Percentiles rank a stretch among this genome's conserved stretches.
phyloP scores from a whole-genome alignment of 2,888 invertebrate genomes.

The Acrobasis suavella region DNA sequence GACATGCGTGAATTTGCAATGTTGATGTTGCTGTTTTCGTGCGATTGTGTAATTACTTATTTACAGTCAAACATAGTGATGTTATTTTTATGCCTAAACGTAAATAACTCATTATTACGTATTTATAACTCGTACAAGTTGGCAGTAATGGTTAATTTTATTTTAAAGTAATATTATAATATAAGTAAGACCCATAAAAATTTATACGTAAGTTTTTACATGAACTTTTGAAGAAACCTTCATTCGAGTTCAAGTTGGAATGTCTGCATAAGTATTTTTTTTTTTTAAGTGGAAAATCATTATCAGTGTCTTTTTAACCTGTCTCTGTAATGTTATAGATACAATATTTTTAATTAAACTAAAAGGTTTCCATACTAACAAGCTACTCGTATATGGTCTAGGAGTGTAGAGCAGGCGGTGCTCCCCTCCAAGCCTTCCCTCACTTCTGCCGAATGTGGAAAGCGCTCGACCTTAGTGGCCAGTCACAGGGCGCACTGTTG shows the following conservation, averaged over 20 bases:
- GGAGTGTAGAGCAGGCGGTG: conserved; percentile 44
- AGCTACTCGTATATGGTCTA: conserved; percentile 25
- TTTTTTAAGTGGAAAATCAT: neutral
- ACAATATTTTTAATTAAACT: too few relatives aligned
- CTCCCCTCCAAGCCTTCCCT: conserved; percentile 45
- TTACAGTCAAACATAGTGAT: too few relatives aligned
- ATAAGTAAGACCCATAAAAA: too few relatives aligned
- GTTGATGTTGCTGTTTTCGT: neutral
- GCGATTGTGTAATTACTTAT: neutral
- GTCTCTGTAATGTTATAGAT: too few relatives aligned
- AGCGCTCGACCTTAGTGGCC: conserved; percentile 39
- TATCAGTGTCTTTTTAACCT: neutral
- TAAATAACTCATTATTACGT: too few relatives aligned
- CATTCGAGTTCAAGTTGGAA: neutral
- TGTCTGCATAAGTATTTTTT: neutral
- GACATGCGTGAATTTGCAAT: conserved; percentile 4
- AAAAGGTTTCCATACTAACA: neutral
- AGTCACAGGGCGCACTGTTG: conserved; percentile 38
- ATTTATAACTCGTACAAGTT: too few relatives aligned
- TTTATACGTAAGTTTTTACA: too few relatives aligned
- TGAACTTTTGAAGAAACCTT: neutral
- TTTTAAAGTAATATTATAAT: too few relatives aligned
- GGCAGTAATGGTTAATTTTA: too few relatives aligned
- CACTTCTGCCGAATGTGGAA: conserved; percentile 29
- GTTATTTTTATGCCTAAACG: too few relatives aligned